A percentile compares a stretch with the other conserved stretches of the same genome.
phyloP scores from a whole-genome alignment of 2,113 vertebrate genomes.

The Myodes glareolus region DNA sequence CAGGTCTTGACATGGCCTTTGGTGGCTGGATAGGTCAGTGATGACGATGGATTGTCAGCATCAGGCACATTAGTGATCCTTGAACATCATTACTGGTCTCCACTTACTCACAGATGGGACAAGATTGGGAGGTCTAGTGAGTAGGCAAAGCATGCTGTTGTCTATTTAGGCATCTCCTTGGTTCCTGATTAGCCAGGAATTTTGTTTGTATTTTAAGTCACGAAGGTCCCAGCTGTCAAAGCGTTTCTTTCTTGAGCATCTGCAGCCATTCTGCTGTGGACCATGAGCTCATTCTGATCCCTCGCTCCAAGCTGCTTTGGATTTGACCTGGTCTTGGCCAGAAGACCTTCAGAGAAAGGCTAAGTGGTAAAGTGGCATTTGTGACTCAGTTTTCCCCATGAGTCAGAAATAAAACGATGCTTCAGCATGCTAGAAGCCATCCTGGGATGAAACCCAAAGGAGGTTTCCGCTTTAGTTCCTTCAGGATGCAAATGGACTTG shows the following conservation, averaged over 20 bases:
- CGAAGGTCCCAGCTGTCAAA: slow-evolving; percentile 74
- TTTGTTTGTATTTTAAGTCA: slow-evolving; percentile 80
- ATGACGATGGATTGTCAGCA: not conserved
- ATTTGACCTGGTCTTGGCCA: slow-evolving; percentile 74
- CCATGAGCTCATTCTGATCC: slow-evolving; percentile 76
- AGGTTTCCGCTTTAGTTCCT: not conserved
- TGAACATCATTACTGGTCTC: not conserved
- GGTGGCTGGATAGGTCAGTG: not conserved
- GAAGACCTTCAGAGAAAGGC: slow-evolving; percentile 66
- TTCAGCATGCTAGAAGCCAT: slow-evolving; percentile 42
- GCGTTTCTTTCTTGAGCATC: slow-evolving; percentile 70
- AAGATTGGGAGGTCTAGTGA: slow-evolving; percentile 2
- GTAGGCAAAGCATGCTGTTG: slow-evolving; percentile 57
- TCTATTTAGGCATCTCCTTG: slow-evolving; percentile 66
- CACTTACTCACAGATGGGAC: slow-evolving; percentile 5
- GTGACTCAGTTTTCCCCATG: slow-evolving; percentile 76
- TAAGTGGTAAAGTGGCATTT: slow-evolving; percentile 74
- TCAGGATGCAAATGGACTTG: slow-evolving; percentile 22
- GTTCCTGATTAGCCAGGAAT: slow-evolving; percentile 65
- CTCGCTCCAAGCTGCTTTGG: slow-evolving; percentile 53
- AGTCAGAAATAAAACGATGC: slow-evolving; percentile 65
- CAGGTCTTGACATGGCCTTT: not conserved
- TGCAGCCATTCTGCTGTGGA: slow-evolving; percentile 70
- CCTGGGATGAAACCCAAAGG: slow-evolving; percentile 29
- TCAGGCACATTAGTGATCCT: not conserved